A percentile compares a stretch with the other conserved stretches of the same genome.
Conservation (phyloP, 2,888 invertebrate species). For the Plebejus melissa region DNA sequence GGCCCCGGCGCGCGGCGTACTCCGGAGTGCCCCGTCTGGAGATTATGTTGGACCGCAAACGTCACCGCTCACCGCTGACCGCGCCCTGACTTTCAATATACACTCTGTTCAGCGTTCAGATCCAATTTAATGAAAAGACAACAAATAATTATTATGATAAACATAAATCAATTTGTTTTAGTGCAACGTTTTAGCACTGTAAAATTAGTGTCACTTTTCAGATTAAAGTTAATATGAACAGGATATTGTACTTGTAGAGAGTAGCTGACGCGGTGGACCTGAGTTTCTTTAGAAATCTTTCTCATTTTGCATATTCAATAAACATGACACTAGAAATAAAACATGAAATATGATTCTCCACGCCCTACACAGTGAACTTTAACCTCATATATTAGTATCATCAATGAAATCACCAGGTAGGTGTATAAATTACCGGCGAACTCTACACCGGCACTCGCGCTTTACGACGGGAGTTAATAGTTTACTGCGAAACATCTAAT, state of each 20-base stretch:
- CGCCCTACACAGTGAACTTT: background rate
- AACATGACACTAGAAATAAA: background rate
- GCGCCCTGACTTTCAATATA: background rate
- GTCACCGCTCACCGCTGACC: slow-evolving; percentile 1
- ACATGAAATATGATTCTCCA: background rate
- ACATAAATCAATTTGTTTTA: too few species aligned
- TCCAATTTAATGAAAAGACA: background rate
- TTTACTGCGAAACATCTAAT: background rate
- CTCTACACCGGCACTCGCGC: background rate
- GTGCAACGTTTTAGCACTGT: too few species aligned
- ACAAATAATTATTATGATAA: too few species aligned
- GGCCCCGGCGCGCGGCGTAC: background rate
- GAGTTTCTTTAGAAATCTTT: background rate
- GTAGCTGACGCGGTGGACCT: too few species aligned
- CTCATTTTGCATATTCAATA: background rate
- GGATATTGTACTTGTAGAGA: too few species aligned
- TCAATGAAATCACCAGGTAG: background rate
- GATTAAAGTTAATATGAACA: too few species aligned
- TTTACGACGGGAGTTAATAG: background rate
- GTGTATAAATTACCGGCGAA: background rate
- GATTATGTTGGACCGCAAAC: background rate
- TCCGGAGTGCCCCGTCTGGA: background rate
- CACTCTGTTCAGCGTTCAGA: background rate
- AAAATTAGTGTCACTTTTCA: too few species aligned
- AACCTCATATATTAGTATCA: background rate